Base-by-base conservation (phyloP, 1,140 invertebrate species). In the Brachionus plicatilis region DNA sequence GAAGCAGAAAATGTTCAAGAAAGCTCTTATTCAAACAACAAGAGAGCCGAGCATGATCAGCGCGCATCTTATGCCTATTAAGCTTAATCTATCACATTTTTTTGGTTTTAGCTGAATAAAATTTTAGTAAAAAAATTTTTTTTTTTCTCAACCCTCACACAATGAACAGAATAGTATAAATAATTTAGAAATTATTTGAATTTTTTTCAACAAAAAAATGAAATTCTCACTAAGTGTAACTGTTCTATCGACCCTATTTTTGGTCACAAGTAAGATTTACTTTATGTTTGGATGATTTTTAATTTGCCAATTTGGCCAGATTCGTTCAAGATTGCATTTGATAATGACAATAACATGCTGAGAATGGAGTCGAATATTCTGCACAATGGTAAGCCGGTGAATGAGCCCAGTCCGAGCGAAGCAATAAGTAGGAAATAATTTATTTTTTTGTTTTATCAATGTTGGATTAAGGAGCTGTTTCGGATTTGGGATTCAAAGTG, bases 401-500 rank as follows among this genome's bases (percentile, higher is more conserved):
- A 47, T 43, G 79, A 82, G n/a, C 79, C 79, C 2, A 82, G 12
- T 29, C 11, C 53, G 3, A 27, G 60, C 11, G 9, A 82, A 65
- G 65, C 79, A 24, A 68, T 82, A 9, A 43, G 78, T 80, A 53
- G 11, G 14, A 29, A 41, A 33, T 7, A 24, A 33, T 65, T 80
- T 53, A 12, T 20, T n/a, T 24, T 20, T 1, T 33, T 2, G 17
- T n/a, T 33, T 68, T 68, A 0, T 78, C 12, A 41, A 78, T 50
- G 11, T 1, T 47, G 5, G 9, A 14, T 65, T 37, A 56, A 80
- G 79, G 60, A 47, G 14, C 79, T 33, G 20, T 82, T 4, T 65
- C 50, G 14, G 53, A 43, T 24, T 65, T 82, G 53, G 79, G 79
- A 12, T 82, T 82, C n/a, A 82, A 82, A 82, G 79, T 82, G 20